Percentiles rank a stretch among this genome's conserved stretches.
Conservation (phyloP, 2,888 invertebrate species). For the Sepiola atlantica region DNA sequence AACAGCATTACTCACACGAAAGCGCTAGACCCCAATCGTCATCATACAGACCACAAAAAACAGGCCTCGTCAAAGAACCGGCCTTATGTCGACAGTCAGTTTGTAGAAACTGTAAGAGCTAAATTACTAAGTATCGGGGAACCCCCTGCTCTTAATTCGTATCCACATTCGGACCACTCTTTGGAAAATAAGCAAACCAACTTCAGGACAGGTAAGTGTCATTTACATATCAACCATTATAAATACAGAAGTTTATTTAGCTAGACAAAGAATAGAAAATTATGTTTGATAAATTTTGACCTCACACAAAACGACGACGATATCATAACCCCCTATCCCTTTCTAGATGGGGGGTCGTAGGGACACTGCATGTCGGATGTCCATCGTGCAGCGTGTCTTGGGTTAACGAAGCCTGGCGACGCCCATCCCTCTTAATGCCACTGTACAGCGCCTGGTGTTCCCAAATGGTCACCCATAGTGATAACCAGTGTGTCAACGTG, state of each 20-base stretch:
- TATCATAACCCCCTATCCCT: too few relatives aligned
- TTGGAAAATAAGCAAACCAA: neutral
- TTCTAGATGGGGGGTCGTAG: too few relatives aligned
- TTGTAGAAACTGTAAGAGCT: slow-evolving; percentile 54
- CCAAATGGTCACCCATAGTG: too few relatives aligned
- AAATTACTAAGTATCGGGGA: slow-evolving; percentile 54
- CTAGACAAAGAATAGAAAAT: neutral
- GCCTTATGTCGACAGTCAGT: slow-evolving; percentile 49
- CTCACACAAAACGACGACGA: too few relatives aligned
- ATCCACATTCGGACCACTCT: slow-evolving; percentile 43
- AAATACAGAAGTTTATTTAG: neutral
- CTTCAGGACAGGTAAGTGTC: neutral
- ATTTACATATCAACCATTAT: too few relatives aligned
- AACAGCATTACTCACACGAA: neutral
- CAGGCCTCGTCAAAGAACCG: neutral
- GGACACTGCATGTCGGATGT: too few relatives aligned
- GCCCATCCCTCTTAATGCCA: too few relatives aligned
- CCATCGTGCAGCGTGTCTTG: too few relatives aligned
- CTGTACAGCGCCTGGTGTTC: too few relatives aligned
- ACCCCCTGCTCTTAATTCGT: slow-evolving; percentile 54
- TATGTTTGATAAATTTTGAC: too few relatives aligned
- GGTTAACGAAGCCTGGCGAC: too few relatives aligned
- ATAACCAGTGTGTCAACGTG: too few relatives aligned
- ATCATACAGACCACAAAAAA: neutral
- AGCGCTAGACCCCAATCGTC: neutral